Percentiles rank a stretch among this genome's conserved stretches.
These are phyloP conservation scores for Neomorphus geoffroyi DNA, from an alignment of 2,797 vertebrate species.

Conservation along the genomic window DNA sequence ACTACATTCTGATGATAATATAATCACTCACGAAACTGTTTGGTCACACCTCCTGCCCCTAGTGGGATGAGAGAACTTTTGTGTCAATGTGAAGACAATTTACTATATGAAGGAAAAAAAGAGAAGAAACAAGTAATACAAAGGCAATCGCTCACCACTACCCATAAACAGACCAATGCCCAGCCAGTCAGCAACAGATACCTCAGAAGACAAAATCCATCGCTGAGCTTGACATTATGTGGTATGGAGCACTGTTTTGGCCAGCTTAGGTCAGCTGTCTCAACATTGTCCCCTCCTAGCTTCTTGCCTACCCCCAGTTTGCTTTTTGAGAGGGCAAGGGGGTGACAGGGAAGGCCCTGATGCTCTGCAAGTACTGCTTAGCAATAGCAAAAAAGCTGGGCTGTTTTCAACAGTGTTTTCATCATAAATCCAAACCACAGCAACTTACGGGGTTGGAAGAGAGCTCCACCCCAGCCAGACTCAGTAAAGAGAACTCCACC, in stretches of 20 bases:
- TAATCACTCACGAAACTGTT: background rate
- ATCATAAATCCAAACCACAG: background rate
- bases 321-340: background rate
- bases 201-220: background rate
- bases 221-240: background rate
- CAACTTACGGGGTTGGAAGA: background rate
- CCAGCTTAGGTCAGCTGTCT: background rate
- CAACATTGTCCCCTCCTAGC: background rate
- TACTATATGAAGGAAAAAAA: background rate
- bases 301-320: background rate
- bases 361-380: background rate
- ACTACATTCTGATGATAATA: background rate
- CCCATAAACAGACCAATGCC: background rate
- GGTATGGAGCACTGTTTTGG: background rate
- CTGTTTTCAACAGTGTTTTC: background rate
- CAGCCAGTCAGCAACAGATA: background rate
- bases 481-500: background rate
- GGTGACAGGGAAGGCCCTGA: background rate
- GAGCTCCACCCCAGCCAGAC: background rate
- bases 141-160: accelerated
- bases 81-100: background rate
- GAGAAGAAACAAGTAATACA: background rate
- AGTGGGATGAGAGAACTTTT: background rate
- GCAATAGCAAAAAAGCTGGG: background rate
- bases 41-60: background rate